Percentiles rank a stretch among this genome's conserved stretches.
Evolutionary conservation across 64 coral and sea anemone genomes (phyloP).

Genomic region (Pachyseris speciosa): DNA sequence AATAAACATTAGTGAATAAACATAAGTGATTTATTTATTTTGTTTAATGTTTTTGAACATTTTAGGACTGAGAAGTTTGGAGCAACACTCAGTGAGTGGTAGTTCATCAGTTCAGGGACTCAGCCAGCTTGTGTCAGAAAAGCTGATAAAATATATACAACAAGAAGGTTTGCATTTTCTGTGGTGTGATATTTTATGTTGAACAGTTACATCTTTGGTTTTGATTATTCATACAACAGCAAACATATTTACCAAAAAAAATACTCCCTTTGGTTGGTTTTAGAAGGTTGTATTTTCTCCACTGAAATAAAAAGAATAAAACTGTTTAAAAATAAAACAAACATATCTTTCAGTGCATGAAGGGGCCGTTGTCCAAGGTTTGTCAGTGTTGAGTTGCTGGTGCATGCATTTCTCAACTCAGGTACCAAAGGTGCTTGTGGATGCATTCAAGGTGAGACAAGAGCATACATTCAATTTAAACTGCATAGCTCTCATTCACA

Average conservation of each 20-base stretch:
- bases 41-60: not conserved
- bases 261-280: no score
- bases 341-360: conserved; percentile 62
- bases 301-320: no score
- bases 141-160: conserved; percentile 86
- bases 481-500: no score
- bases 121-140: conserved; percentile 71
- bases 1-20: no score
- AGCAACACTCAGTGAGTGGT: conserved; percentile 81
- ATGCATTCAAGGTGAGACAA: conserved; percentile 73
- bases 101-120: conserved; percentile 75
- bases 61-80: conserved; percentile 81
- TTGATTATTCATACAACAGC: no score
- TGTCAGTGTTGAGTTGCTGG: conserved; percentile 75
- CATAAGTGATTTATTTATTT: no score
- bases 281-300: no score
- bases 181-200: no score
- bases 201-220: no score
- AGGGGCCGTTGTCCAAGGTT: conserved; percentile 62
- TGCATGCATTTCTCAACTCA: conserved; percentile 62
- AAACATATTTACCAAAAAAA: no score
- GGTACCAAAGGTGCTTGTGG: conserved; percentile 68
- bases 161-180: conserved; percentile 84
- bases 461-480: not conserved
- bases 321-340: no score